Percentiles rank a stretch among this genome's conserved stretches.
These are phyloP conservation scores for Pristionchus entomophagus DNA, from an alignment of 2,888 invertebrate species.

Conservation along the genomic window DNA sequence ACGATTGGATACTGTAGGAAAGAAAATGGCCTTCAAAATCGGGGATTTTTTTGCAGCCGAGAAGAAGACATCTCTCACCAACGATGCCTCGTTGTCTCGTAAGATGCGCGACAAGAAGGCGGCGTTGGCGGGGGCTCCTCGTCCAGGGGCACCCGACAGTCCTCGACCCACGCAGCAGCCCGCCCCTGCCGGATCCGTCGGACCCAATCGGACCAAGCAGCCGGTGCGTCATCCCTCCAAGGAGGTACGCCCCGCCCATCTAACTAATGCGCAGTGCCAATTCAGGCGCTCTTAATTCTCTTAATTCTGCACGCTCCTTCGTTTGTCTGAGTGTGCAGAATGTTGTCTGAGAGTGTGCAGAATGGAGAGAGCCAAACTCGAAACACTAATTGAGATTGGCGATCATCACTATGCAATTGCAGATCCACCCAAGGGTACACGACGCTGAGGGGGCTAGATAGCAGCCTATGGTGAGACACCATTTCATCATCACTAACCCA, in stretches of 20 bases:
- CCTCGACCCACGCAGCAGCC: not conserved
- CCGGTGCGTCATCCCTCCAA: not conserved
- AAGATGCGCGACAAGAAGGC: not conserved
- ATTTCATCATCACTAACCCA: no score
- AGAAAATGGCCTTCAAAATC: no score
- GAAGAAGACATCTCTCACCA: not conserved
- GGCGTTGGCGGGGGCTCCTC: not conserved
- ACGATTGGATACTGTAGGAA: no score
- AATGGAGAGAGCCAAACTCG: no score
- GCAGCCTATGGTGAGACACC: not conserved
- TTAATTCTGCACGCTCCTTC: not conserved
- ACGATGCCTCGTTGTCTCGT: not conserved
- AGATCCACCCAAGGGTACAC: conserved; percentile 4
- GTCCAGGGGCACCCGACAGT: not conserved
- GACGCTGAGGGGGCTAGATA: not conserved
- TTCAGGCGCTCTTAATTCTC: no score
- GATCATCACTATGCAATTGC: conserved; percentile 12
- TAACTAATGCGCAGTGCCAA: no score
- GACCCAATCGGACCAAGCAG: not conserved
- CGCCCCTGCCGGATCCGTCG: not conserved
- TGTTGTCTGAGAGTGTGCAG: no score
- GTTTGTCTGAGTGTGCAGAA: no score
- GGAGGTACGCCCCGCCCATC: not conserved
- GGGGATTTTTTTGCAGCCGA: not conserved
- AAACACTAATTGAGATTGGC: no score